Base-by-base conservation (phyloP, 1,140 invertebrate genomes). In the Cataglyphis hispanica region DNA sequence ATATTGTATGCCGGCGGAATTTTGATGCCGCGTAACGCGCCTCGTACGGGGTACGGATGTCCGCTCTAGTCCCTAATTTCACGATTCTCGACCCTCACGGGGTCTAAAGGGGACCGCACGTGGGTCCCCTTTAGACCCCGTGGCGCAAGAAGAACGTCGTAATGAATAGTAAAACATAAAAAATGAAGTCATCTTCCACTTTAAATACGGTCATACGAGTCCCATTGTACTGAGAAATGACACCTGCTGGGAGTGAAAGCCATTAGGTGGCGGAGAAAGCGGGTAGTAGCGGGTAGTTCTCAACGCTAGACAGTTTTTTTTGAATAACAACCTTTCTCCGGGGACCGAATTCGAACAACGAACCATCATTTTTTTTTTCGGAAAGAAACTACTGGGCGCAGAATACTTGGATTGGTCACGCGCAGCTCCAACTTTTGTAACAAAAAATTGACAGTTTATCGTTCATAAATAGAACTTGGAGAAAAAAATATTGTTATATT, bases 1-100 rank as follows among this genome's bases (percentile, higher is more conserved):
- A 83, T 74, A 83, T 83, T 74, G 67, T 56, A 50, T 74, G 78
- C 67, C 34, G 67, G 37, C 56, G 37, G 67, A 83, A 83, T 83
- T 74, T 83, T 81, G 78, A 72, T 81, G 78, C 66, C 3, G 27
- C n/a, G 31, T 31, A 31, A 37, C 50, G 22, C 56, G 67, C 46
- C 78, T 37, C 72, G 60, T 72, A 81, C 50, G 77, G 77, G 77
- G 11, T 31, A 64, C 25, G 61, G 74, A 58, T 64, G 40, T 46
- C 1, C n/a, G 37, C 53, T 19, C 46, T 74, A 74, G 53, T 40
- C 25, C 27, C 67, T 60, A 69, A 64, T 80, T 69, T 69, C 50
- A 69, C 67, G 27, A 83, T 46, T 34, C 22, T 58, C 31, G 16
- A 72, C 25, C 34, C 34, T 50, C 61, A 16, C 60, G 37, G 64